These are phyloP conservation scores for Myrmecophaga tridactyla DNA, from an alignment of 2,113 vertebrate genomes.

Conservation along the genomic window DNA sequence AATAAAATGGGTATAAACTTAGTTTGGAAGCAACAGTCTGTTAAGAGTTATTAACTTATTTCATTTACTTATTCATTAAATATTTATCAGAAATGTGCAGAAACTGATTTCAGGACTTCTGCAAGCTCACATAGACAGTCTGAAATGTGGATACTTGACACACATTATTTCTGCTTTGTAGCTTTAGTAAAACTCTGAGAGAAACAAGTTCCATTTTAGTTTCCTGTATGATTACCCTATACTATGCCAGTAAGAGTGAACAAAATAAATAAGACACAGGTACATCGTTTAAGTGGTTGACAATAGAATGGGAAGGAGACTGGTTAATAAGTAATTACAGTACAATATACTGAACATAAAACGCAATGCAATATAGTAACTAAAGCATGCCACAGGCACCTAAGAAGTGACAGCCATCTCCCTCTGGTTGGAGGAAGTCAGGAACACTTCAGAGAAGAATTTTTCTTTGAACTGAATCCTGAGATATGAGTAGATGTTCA, in stretches of 20 bases:
- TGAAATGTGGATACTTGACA: not conserved
- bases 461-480: not conserved
- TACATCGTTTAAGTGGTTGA: not conserved
- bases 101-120: not conserved
- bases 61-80: not conserved
- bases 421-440: not conserved
- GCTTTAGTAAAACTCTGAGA: not conserved
- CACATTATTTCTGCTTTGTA: not conserved
- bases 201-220: not conserved
- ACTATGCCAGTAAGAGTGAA: not conserved
- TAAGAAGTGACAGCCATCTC: not conserved
- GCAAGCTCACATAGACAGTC: not conserved
- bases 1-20: not conserved
- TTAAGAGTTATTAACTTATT: not conserved
- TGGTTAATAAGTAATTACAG: not conserved
- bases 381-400: not conserved
- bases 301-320: not conserved
- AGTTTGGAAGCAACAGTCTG: not conserved
- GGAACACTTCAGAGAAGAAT: not conserved
- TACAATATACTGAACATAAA: not conserved
- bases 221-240: not conserved
- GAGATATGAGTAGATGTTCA: not conserved
- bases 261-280: not conserved
- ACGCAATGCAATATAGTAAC: not conserved
- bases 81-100: not conserved